Percentiles rank a stretch among this genome's conserved stretches.
Evolutionary conservation across 2,797 vertebrate species (phyloP).

Genomic region (Chlorospingus semifuscus): DNA sequence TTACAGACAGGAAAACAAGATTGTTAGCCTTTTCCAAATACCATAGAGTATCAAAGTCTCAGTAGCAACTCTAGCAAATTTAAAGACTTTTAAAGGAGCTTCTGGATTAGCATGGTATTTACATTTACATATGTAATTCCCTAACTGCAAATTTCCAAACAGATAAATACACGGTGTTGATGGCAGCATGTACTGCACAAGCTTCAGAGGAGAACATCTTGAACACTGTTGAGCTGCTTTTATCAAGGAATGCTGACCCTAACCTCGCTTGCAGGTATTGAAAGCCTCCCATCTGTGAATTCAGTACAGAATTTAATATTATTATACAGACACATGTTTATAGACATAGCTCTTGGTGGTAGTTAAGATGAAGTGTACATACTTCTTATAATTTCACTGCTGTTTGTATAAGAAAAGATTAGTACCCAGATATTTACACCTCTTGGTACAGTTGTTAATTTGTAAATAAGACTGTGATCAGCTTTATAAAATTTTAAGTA

Average conservation of each 20-base stretch:
- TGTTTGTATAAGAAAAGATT: background rate
- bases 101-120: background rate
- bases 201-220: constrained; percentile 83
- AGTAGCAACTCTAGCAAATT: background rate
- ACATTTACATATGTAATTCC: background rate
- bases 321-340: background rate
- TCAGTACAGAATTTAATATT: background rate
- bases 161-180: constrained; percentile 89
- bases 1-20: background rate
- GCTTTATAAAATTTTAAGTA: background rate
- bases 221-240: constrained; percentile 89
- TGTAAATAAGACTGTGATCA: background rate
- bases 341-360: background rate
- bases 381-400: background rate
- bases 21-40: background rate
- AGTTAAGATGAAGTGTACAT: background rate
- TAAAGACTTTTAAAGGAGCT: background rate
- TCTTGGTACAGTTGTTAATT: background rate
- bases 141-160: constrained; percentile 44
- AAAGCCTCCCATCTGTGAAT: background rate
- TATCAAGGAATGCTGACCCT: constrained; percentile 90
- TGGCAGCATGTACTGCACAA: constrained; percentile 85
- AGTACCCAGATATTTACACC: background rate
- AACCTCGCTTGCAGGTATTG: constrained; percentile 86
- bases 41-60: background rate